Evolutionary conservation across 2,888 invertebrate genomes (phyloP).

Genomic region (Trachelus iudaicus): DNA sequence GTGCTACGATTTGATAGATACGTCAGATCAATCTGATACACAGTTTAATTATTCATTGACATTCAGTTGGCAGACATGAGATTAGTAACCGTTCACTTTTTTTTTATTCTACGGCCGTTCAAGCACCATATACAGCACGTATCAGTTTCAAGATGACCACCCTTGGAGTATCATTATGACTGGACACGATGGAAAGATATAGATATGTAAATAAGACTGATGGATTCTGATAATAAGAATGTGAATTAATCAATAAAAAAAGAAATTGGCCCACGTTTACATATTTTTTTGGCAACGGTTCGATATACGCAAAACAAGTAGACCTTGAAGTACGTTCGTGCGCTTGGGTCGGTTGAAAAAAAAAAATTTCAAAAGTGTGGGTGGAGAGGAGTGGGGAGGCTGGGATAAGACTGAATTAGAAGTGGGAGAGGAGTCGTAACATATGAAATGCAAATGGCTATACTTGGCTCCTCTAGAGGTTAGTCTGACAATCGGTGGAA

Average conservation of each 20-base stretch:
- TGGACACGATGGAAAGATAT: neutral
- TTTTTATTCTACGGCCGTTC: neutral
- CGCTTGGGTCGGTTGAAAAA: neutral
- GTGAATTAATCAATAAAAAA: neutral
- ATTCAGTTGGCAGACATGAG: neutral
- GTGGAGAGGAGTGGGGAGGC: neutral
- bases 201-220: neutral
- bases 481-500: neutral
- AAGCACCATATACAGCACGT: neutral
- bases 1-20: neutral
- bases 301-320: neutral
- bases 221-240: neutral
- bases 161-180: neutral
- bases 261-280: neutral
- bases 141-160: neutral
- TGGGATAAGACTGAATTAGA: neutral
- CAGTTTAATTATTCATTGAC: constrained; percentile 1
- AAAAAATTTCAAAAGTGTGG: neutral
- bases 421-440: neutral
- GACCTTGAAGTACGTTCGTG: neutral
- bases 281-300: neutral
- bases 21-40: neutral
- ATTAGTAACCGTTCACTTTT: no score
- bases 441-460: neutral
- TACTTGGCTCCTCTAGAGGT: neutral